Base-by-base conservation (phyloP, 1,140 invertebrate species). In the Tetragnatha versicolor region DNA sequence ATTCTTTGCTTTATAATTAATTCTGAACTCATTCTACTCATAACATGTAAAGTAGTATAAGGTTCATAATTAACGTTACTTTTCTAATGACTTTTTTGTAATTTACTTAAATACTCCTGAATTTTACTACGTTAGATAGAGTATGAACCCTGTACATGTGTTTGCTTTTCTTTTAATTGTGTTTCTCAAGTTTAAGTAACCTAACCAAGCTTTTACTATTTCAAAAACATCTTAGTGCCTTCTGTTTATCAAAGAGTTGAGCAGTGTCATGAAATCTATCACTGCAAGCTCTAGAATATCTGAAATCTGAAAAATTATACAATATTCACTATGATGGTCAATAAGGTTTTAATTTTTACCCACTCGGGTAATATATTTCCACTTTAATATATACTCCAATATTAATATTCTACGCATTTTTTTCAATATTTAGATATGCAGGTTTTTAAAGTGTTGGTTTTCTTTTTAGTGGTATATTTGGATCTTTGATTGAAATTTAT, bases 401-500 rank as follows among this genome's bases (percentile, higher is more conserved):
- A 20, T 20, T 55, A 2, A n/a, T 4, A 12, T 7, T 2, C 25
- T n/a, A 47, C 12, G 10, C 12, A 20, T 55, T 2, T 55, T 2
- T n/a, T 55, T 17, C 51, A 55, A 2, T 55, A 20, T n/a, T 20
- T 55, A 2, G n/a, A 20, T 22, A 20, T 55, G n/a, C n/a, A 55
- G 10, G 10, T 22, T 3, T 55, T 55, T 55, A 17, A 20, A 20
- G 27, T 20, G 3, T n/a, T 68, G 49, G 47, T 2, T 65, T 66
- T 51, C 81, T 81, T 87, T 87, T 77, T 83, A 93, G 91, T 82
- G 89, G 91, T 27, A 83, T 94, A 66, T 88, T 92, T 81, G 88
- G 89, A 81, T 92, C 93, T 0, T 87, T 95, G 79, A 85, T 86
- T 47, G 91, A 93, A 83, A 92, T 97, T 80, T 96, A 93, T 84